Percentiles rank a stretch among this genome's conserved stretches.
phyloP scores from a whole-genome alignment of 2,113 vertebrate species.

The Furnarius figulus region DNA sequence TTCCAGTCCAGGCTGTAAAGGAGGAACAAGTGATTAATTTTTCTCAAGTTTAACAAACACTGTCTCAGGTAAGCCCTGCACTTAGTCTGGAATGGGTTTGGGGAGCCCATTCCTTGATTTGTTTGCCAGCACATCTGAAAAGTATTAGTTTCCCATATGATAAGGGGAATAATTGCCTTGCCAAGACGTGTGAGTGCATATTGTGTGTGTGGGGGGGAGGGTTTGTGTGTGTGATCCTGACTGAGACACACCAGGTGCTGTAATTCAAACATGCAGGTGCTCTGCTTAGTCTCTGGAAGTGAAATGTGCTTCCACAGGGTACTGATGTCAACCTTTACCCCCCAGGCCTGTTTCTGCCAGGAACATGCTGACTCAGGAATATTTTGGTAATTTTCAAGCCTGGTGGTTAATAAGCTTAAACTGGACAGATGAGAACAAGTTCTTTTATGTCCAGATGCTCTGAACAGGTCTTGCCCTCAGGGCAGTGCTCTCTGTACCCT shows the following conservation, averaged over 20 bases:
- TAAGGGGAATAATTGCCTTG: not conserved
- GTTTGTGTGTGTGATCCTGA: not conserved
- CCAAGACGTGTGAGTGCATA: not conserved
- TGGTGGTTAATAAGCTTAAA: not conserved
- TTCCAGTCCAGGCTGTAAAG: not conserved
- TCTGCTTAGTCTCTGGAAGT: not conserved
- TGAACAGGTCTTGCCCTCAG: fast-evolving
- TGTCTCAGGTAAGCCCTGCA: not conserved
- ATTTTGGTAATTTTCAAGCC: not conserved
- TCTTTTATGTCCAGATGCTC: fast-evolving
- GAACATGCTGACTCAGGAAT: not conserved
- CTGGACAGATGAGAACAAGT: not conserved
- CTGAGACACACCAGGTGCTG: not conserved
- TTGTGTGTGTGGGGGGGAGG: fast-evolving
- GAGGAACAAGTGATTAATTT: not conserved
- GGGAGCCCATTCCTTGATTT: not conserved
- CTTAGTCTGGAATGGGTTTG: not conserved
- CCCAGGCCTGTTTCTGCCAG: not conserved
- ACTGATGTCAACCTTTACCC: not conserved
- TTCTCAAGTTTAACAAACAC: not conserved
- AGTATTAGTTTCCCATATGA: not conserved
- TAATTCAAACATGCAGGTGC: fast-evolving
- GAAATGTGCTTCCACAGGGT: not conserved
- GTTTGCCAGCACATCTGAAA: not conserved
- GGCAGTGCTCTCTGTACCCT: not conserved